Percentiles rank a stretch among this genome's conserved stretches.
These are phyloP conservation scores for Hemibagrus wyckioides DNA, from an alignment of 2,113 vertebrate species.

Conservation along the genomic window DNA sequence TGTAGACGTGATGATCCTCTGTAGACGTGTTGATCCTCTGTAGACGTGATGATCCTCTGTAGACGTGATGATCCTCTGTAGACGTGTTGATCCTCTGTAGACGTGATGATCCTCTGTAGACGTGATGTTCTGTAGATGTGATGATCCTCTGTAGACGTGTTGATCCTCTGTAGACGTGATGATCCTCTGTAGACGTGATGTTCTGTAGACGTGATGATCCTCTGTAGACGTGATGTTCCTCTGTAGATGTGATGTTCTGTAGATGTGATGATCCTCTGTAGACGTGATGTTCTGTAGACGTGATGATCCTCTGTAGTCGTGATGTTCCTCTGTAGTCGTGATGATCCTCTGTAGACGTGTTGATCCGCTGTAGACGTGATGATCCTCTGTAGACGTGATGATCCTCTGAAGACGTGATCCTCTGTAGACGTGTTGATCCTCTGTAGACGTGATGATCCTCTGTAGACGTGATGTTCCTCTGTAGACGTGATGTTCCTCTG, in stretches of 20 bases:
- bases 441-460: background rate
- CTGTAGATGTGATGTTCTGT: background rate
- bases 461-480: background rate
- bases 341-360: background rate
- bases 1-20: background rate
- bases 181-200: background rate
- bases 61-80: background rate
- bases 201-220: background rate
- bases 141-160: background rate
- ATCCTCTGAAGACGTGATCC: background rate
- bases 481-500: background rate
- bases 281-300: background rate
- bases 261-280: too few relatives aligned
- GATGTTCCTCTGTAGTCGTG: background rate
- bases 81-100: background rate
- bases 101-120: background rate
- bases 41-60: background rate
- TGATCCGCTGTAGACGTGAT: background rate
- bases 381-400: background rate
- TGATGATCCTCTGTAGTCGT: slow-evolving; percentile 6
- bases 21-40: background rate
- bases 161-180: background rate
- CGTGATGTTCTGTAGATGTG: slow-evolving; percentile 1
- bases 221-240: background rate
- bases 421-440: background rate